Evolutionary conservation across 1,140 invertebrate species (phyloP), one percentile per base, ranked within the genome.

Genomic region (Drosophila bifasciata): DNA sequence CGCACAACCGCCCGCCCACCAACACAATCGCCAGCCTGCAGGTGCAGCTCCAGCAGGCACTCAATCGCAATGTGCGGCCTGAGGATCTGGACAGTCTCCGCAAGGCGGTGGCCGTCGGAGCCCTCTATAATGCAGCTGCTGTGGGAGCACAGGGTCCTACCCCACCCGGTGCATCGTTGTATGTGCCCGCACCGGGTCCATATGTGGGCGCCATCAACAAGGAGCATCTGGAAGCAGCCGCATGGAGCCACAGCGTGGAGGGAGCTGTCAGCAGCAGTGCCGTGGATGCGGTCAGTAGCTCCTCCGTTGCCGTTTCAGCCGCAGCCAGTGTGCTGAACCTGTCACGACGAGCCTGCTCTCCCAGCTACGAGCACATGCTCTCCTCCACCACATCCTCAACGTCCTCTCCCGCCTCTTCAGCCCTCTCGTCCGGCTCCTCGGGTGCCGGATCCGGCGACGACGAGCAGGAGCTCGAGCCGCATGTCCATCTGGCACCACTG

Each of bases 251-350:
- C 61, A 67, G 32, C 49, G 60, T 70, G 3, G 75, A 72, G 45
- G 63, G 67, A 0, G 49, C 70, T 1, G 89, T 89, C 7, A 90
- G 83, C 63, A 90, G 83, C 70, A 90, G 84, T 39, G 79, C 72
- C 3, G 83, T 71, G 0, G 90, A 91, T 46, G 73, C 90, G 1
- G 90, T 91, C 0, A 86, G 77, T 60, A 75, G 75, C 45, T 80
- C 85, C 0, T 68, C 81, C 11, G 69, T 72, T 13, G 67, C 76
- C 9, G 53, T 41, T 13, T 36, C 21, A 76, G 61, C 32, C 39
- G 80, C 75, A 13, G 93, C 93, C 69, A 94, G 93, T 19, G 95
- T 95, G 0, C 91, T 96, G 44, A 96, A 96, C 88, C 90, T 96
- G 8, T 94, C 93, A 13, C 91, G 93, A 21, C 92, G 94, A 1